Evolutionary conservation across 2,888 invertebrate genomes (phyloP).

Genomic region (Synanthedon tipuliformis): DNA sequence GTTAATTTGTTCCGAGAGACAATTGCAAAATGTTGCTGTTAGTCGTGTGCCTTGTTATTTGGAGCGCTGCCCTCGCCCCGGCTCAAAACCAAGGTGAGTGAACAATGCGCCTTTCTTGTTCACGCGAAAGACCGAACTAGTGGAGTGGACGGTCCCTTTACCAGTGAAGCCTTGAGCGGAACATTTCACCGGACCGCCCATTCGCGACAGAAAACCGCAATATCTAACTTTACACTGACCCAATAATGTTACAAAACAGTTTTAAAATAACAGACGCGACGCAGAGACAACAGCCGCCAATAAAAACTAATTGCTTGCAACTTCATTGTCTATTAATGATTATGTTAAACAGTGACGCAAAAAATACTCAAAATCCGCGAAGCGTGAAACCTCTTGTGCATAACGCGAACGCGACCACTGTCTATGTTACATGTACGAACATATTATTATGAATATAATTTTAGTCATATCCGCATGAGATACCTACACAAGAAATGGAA

Average conservation of each 20-base stretch:
- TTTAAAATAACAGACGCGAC: not conserved
- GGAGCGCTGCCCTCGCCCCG: constrained; percentile 53
- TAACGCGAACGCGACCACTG: too few species aligned
- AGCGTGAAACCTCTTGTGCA: not conserved
- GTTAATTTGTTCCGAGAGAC: constrained; percentile 21
- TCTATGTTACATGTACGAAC: too few species aligned
- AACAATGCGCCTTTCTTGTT: constrained; percentile 35
- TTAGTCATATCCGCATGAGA: too few species aligned
- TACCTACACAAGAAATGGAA: too few species aligned
- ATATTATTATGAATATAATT: too few species aligned
- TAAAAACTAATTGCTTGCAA: not conserved
- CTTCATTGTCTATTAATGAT: constrained; percentile 4
- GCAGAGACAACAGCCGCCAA: not conserved
- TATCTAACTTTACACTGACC: not conserved
- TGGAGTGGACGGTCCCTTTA: not conserved
- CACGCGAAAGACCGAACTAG: constrained; percentile 14
- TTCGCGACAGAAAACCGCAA: not conserved
- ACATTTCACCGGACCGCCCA: not conserved
- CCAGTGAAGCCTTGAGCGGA: not conserved
- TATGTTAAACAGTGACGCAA: constrained; percentile 1
- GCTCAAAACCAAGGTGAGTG: constrained; percentile 59
- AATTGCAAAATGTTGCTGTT: constrained; percentile 50
- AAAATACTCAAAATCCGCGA: not conserved
- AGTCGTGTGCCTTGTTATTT: constrained; percentile 49
- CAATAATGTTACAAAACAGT: not conserved